Base-by-base conservation (phyloP, 2,888 invertebrate species). In the Phymatocera aterrima region DNA sequence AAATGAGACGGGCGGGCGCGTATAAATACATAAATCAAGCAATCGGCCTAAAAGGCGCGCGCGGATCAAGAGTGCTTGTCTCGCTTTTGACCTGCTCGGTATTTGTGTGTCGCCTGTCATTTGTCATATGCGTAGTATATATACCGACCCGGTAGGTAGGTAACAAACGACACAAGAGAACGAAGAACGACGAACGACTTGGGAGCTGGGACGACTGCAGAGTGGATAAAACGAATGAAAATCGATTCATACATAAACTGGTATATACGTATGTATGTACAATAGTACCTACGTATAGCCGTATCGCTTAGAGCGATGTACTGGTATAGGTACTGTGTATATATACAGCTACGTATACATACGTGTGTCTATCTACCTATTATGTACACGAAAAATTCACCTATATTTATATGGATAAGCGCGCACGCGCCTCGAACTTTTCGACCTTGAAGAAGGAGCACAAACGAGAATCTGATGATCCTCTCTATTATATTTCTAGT, bases 1-100 rank as follows among this genome's bases (percentile, higher is more conserved):
- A 79, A 79, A 82, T 70, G 81, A 77, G 79, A 78, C 74, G 79
- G 78, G 82, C 79, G 79, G 77, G 79, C 80, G 78, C 79, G 83
- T 85, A 86, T 86, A 87, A 87, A 89, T 89, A 86, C 86, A 89
- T 89, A 89, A 88, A 89, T 88, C 88, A 83, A 84, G 87, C 87
- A 88, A 88, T 88, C 89, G 88, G 87, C 87, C 86, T 86, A 88
- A 89, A 87, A 86, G 89, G 87, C 80, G 82, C 80, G 82, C 81
- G 43, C 68, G 61, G 78, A 72, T 78, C 78, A 72, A 78, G 72
- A 78, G 74, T 78, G 79, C 68, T 78, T 61, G 79, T 79, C 81
- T 68, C 75, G 83, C 84, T 87, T 84, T 87, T 86, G 81, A 83
- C 81, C 83, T 85, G 84, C 83, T 83, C 83, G 83, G 57, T 83